Conservation (phyloP, 2,797 vertebrate genomes). For the Parauchenoglanis punctatus region DNA sequence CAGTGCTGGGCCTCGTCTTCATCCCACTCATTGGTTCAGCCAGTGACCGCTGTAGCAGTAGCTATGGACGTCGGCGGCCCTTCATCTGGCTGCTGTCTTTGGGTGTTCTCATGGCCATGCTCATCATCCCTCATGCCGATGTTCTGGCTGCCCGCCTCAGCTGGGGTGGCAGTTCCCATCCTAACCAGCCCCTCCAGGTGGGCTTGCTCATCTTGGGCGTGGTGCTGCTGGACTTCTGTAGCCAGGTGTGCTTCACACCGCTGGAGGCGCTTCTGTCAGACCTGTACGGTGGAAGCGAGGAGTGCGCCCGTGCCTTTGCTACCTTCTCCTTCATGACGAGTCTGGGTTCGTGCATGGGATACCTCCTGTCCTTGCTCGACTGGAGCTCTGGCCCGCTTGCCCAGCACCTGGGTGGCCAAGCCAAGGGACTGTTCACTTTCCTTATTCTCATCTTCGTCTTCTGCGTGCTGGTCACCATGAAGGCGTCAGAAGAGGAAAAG, state of each 20-base stretch:
- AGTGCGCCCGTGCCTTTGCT: slow-evolving; percentile 78
- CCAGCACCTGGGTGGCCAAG: slow-evolving; percentile 72
- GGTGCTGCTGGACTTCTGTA: slow-evolving; percentile 80
- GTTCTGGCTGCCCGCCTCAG: slow-evolving; percentile 69
- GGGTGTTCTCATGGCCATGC: slow-evolving; percentile 77
- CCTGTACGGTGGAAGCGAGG: slow-evolving; percentile 76
- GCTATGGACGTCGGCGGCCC: slow-evolving; percentile 77
- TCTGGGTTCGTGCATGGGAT: slow-evolving; percentile 80
- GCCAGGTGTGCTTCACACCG: slow-evolving; percentile 80
- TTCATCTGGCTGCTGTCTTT: slow-evolving; percentile 82
- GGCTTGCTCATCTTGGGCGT: slow-evolving; percentile 79
- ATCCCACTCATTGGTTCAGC: slow-evolving; percentile 83
- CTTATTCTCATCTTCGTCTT: slow-evolving; percentile 79
- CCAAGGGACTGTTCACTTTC: slow-evolving; percentile 76
- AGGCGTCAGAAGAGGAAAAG: slow-evolving; percentile 70
- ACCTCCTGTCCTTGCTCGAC: slow-evolving; percentile 77
- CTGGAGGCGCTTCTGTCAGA: slow-evolving; percentile 81
- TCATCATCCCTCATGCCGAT: slow-evolving; percentile 80
- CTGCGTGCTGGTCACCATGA: slow-evolving; percentile 81
- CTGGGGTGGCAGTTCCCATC: slow-evolving; percentile 70
- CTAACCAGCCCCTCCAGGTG: slow-evolving; percentile 72
- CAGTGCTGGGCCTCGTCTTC: slow-evolving; percentile 80
- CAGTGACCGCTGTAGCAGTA: slow-evolving; percentile 81
- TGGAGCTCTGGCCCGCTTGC: slow-evolving; percentile 76
- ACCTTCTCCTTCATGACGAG: slow-evolving; percentile 85